Evolutionary conservation across 2,888 invertebrate species (phyloP).

Genomic region (Alcis repandata): DNA sequence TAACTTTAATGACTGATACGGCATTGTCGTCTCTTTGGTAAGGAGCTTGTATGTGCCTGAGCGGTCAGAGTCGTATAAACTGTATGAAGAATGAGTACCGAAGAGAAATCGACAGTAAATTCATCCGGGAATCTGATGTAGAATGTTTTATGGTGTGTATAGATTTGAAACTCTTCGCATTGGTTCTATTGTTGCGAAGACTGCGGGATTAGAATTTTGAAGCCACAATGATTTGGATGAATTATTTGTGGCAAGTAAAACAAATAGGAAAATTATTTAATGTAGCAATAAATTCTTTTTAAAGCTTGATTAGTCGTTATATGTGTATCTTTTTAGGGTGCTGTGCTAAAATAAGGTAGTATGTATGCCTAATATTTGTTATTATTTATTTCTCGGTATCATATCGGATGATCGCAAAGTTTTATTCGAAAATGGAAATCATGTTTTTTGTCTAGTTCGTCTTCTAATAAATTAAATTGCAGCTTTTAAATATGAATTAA

Average conservation of each 20-base stretch:
- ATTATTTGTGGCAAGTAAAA: no score
- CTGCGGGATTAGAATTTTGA: not conserved
- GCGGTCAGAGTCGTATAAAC: not conserved
- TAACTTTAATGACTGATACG: conserved; percentile 79
- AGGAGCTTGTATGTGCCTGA: not conserved
- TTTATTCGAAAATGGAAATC: no score
- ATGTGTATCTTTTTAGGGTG: conserved; percentile 13
- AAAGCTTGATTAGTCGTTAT: no score
- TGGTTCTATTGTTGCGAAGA: no score
- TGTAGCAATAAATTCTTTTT: no score
- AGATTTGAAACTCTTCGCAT: not conserved
- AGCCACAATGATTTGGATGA: no score
- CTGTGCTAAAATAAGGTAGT: conserved; percentile 46
- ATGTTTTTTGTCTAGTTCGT: no score
- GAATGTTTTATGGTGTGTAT: not conserved
- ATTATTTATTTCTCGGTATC: no score
- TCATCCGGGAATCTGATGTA: not conserved
- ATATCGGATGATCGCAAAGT: no score
- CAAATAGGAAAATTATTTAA: not conserved
- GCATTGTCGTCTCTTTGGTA: conserved; percentile 2
- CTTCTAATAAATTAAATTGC: no score
- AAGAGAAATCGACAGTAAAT: not conserved
- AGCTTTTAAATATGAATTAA: no score
- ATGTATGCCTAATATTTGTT: not conserved
- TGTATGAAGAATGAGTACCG: not conserved